Conservation (phyloP, 2,888 invertebrate genomes). For the Leptinotarsa juncta region DNA sequence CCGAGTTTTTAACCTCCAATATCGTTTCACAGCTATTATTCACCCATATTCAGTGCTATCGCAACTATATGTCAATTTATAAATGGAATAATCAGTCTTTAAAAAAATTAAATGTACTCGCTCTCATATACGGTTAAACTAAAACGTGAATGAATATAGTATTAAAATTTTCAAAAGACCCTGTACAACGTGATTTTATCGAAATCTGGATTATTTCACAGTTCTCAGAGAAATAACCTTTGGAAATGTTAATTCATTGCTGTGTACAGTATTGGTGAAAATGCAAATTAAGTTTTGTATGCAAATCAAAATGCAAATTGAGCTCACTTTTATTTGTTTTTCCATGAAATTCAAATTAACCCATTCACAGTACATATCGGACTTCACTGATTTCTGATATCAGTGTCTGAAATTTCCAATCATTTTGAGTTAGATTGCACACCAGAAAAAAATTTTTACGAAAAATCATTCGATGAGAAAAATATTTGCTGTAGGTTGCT, state of each 20-base stretch:
- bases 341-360: background rate
- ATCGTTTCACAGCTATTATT: no score
- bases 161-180: no score
- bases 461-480: no score
- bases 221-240: background rate
- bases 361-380: background rate
- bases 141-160: no score
- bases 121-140: no score
- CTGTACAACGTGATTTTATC: background rate
- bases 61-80: no score
- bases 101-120: no score
- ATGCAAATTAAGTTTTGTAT: constrained; percentile 9
- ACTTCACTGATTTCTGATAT: background rate
- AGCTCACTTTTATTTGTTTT: background rate
- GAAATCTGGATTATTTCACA: background rate
- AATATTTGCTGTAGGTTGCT: no score
- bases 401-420: background rate
- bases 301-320: background rate
- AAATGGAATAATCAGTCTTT: no score
- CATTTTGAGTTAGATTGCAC: background rate
- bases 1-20: no score
- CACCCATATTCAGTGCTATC: no score
- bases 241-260: background rate
- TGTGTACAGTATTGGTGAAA: background rate
- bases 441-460: no score